Base-by-base conservation (phyloP, 2,888 invertebrate species). In the Agonopterix subpropinquella region DNA sequence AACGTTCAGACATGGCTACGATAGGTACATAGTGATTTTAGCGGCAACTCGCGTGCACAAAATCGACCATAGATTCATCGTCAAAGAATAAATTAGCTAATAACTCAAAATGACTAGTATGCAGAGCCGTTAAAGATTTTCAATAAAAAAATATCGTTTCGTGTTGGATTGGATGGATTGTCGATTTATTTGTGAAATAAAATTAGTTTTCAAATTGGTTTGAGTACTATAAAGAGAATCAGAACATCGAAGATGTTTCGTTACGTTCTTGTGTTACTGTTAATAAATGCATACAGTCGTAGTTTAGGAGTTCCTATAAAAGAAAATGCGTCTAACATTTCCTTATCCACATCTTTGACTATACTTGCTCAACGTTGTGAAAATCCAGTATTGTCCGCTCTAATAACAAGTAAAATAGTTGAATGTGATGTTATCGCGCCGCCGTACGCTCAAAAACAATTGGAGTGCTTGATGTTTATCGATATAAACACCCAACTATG, bases 401-500 rank as follows among this genome's bases (percentile, higher is more conserved):
- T 71, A 60, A 73, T 87, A 28, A 63, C 56, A 45, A 64, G 50
- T n/a, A 65, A 72, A 56, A 49, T 69, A 35, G 41, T 59, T 8
- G 64, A 70, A 36, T 87, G 86, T 55, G 61, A 70, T 41, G 55
- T 67, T n/a, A 50, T 57, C 11, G 54, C 60, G 15, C 61, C 70
- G 11, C 65, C 64, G 4, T 65, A 69, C 42, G 59, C 56, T 15
- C 65, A 68, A 48, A 65, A 61, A 44, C 69, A 77, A 53, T 64
- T 80, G 11, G 70, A 75, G 56, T 87, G 87, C 60, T 63, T 81
- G 53, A 70, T 84, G 57, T 86, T 83, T 57, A 84, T 76, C 51
- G 86, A 87, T 44, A 84, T 86, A 56, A 85, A 72, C 57, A 67
- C 46, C 49, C 80, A 77, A 52, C 64, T 88, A 7, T 88, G 86